Base-by-base conservation (phyloP, 2,888 invertebrate genomes). In the Falcaria lacertinaria region DNA sequence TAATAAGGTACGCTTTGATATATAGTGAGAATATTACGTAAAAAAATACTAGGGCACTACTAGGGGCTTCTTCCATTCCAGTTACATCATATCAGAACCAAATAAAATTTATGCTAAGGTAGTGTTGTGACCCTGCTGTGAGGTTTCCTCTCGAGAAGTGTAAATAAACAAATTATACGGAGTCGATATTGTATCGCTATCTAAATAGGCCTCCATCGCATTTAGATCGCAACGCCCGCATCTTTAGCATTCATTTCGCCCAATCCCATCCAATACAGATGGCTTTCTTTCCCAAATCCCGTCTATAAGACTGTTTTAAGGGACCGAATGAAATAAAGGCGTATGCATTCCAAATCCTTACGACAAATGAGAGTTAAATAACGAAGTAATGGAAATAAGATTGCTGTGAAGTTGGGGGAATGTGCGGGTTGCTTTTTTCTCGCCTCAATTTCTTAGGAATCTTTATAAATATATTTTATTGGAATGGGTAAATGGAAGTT, bases 231-330 rank as follows among this genome's bases (percentile, higher is more conserved):
- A 32, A 28, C 35, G 47, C 44, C 51, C 50, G 22, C 45, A 48
- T 52, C 54, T 57, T 59, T 51, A 54, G 53, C 54, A 56, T 59
- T 54, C 55, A 59, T 60, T 62, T 47, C 44, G 47, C 49, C 50
- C 47, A 45, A 51, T 52, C 50, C 44, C 41, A 48, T 52, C 52
- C 59, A 52, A 59, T 57, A 60, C 51, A 46, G 45, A 48, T 41
- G 48, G 48, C 43, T 39, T 54, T 48, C 49, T 42, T 52, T 45
- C 50, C 54, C 47, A 60, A 60, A 64, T 60, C 58, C 48, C 42
- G 50, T 48, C 47, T 33, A 41, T 48, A 40, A 50, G 49, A 47
- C 36, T 39, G 39, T 50, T 53, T 47, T 47, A 43, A 53, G 49
- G 39, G 47, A 52, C 25, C 38, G 46, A 19, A 28, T 37, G 37